Percentiles rank a stretch among this genome's conserved stretches.
Conservation (phyloP, 2,113 vertebrate species). For the Phodopus roborovskii region DNA sequence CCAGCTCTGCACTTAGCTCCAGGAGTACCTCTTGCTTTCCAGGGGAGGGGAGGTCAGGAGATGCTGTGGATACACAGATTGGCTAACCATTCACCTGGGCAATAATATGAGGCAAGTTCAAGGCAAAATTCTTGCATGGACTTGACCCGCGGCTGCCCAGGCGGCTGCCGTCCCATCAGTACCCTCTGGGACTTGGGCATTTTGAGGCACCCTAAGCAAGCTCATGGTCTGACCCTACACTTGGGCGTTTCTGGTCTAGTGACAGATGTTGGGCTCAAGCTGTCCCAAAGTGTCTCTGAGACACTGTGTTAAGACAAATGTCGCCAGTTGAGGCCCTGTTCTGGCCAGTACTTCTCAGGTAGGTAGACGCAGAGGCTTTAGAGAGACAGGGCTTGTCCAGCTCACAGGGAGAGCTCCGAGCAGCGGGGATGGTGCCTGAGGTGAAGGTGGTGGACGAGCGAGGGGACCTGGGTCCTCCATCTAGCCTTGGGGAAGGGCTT, state of each 20-base stretch:
- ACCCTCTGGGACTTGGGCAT: neutral
- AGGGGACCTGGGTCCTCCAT: neutral
- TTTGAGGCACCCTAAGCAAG: neutral
- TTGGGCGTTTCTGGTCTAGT: neutral
- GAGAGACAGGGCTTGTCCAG: neutral
- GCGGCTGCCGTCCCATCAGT: neutral
- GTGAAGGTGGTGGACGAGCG: neutral
- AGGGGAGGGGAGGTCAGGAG: neutral
- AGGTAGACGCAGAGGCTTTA: neutral
- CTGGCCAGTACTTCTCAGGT: neutral
- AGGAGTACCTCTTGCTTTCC: neutral
- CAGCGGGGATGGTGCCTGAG: neutral
- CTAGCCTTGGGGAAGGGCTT: neutral
- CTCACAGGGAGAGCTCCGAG: neutral
- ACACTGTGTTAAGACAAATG: neutral
- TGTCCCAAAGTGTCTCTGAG: neutral
- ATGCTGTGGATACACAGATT: rapidly evolving
- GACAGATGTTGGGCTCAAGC: neutral
- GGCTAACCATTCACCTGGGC: neutral
- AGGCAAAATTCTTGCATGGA: neutral
- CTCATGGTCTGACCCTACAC: neutral
- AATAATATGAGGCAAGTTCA: neutral
- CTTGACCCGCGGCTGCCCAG: rapidly evolving
- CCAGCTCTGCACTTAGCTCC: neutral
- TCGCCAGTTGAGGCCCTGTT: neutral